Base-by-base conservation (phyloP, 2,888 invertebrate genomes). In the Euclidia mi region DNA sequence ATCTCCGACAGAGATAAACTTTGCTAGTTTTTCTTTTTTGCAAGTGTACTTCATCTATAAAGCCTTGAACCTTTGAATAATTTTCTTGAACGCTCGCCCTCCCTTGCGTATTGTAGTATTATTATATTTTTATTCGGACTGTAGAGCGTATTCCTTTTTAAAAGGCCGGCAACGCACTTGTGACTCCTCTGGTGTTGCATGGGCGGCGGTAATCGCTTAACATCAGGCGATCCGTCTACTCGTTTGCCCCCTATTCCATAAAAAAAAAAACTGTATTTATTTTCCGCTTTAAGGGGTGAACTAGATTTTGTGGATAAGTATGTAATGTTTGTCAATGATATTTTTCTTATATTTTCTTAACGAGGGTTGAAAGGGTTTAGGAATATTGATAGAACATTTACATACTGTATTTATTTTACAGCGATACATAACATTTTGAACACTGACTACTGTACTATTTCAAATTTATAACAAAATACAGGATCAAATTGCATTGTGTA, bases 31-130 rank as follows among this genome's bases (percentile, higher is more conserved):
- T 70, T 45, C 50, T 53, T 59, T 66, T 65, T 63, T 56, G 11
- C 55, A 59, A 69, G 42, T 65, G 37, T 63, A 46, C 55, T 55
- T 66, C 49, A 70, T 65, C 71, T 57, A 57, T 56, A 42, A 49
- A 47, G 52, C 59, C 46, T 56, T 50, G 45, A 49, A 56, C 35
- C 75, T 67, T 66, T 61, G 72, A 75, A 71, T 75, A 67, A 71
- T 61, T 58, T 75, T 40, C 41, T 38, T 47, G 15, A 56, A 52
- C 40, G 57, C 37, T 28, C 56, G 59, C 55, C 40, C 46, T 49
- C 41, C 32, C 29, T 20, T 40, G 1, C 6, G 12, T 7, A 37
- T 53, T 31, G 55, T 55, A 49, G 58, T 56, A 34, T 49, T 40
- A 25, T 44, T 32, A 48, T 32, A 44, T 48, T 44, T 65, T 71